phyloP scores from a whole-genome alignment of 1,140 invertebrate genomes.

The Bradynema listronoti region DNA sequence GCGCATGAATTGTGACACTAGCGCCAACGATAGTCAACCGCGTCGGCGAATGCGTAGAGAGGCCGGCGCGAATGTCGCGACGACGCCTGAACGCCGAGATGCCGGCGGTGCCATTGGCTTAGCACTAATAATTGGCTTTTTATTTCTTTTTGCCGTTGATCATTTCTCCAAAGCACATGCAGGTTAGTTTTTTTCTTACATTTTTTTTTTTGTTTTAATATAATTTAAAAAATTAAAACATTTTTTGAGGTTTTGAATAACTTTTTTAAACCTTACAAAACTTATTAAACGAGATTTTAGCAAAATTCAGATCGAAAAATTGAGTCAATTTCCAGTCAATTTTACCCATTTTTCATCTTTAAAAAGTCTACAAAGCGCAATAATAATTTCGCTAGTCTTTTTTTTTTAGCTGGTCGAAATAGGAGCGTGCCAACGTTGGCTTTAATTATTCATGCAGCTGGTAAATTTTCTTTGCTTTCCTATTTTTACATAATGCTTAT shows the following conservation, averaged over 20 bases:
- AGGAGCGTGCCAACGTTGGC: conserved; percentile 86
- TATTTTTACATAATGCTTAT: conserved; percentile 9
- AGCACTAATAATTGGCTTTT: conserved; percentile 76
- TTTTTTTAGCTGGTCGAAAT: conserved; percentile 61
- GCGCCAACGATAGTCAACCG: no score
- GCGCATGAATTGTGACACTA: no score
- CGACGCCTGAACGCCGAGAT: neutral
- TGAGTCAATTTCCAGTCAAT: no score
- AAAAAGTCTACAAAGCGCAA: no score
- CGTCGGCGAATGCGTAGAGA: no score
- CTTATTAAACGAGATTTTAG: no score
- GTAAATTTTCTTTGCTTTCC: conserved; percentile 5
- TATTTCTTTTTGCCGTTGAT: conserved; percentile 94
- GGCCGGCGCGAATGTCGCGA: no score
- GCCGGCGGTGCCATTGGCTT: conserved; percentile 64
- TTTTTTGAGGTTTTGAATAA: no score
- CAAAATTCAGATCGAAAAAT: no score
- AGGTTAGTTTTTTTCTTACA: conserved; percentile 53
- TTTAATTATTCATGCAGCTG: conserved; percentile 89
- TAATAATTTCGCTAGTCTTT: no score
- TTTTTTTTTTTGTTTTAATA: neutral
- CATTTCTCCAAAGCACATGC: conserved; percentile 39
- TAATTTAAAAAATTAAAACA: neutral
- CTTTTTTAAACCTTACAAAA: no score
- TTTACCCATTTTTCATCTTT: no score